Evolutionary conservation across 2,888 invertebrate species (phyloP), one percentile per base, ranked within the genome.

Genomic region (Drepana falcataria): DNA sequence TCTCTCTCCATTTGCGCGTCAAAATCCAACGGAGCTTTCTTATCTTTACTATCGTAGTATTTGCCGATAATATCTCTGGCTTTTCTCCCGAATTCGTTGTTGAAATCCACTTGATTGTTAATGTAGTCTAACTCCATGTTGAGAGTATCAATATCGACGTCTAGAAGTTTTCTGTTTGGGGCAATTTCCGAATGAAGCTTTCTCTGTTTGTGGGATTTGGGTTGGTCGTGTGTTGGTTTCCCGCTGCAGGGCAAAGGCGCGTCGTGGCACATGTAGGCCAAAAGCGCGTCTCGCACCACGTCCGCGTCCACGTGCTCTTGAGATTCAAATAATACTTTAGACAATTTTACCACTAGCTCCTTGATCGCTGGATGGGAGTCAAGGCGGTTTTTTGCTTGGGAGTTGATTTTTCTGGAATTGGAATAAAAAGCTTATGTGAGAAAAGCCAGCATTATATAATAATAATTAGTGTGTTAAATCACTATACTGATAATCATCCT

Each of bases 221-320:
- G 80, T 61, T 73, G 70, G 4, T 57, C 52, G 56, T 70, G 68
- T 56, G 77, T 81, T 0, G 66, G 60, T 58, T 85, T 86, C 34
- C 91, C 89, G 1, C 92, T 90, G 75, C 98, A 98, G 0, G 98
- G 98, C 48, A 97, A 79, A 0, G 94, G 92, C 0, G 95, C 94
- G 53, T 95, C 94, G 73, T 98, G 98, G 72, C 98, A 98, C 57
- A 96, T 93, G 73, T 97, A 96, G 0, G 96, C 95, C 48, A 97
- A 85, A 4, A 97, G 83, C 0, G 97, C 96, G 79, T 98, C 98
- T 59, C 95, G 92, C 0, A 96, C 91, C 0, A 94, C 92, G 57
- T 94, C 93, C 0, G 96, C 95, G 78, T 95, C 95, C 0, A 92
- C 92, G 2, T 92, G 93, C 68, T 94, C 92, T 63, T 94, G 92